These are phyloP conservation scores for Anoncus sp. DNA, from an alignment of 2,888 invertebrate genomes.

Conservation along the genomic window DNA sequence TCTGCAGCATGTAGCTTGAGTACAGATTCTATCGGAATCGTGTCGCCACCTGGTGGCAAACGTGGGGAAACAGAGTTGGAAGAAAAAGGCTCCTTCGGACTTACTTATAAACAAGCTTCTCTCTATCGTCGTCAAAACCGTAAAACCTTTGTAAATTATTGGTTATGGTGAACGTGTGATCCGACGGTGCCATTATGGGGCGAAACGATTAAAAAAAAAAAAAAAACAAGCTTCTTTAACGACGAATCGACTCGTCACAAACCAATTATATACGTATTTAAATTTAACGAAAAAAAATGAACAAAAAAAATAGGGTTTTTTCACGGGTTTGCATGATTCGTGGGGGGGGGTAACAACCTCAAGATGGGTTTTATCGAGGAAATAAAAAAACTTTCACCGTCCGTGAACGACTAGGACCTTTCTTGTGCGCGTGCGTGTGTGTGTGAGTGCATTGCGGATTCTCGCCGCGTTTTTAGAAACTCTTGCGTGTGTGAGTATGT, in stretches of 20 bases:
- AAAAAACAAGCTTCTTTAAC: constrained; percentile 31
- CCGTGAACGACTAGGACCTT: constrained; percentile 59
- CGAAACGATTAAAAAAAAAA: too few relatives aligned
- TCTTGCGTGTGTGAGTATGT: constrained; percentile 54
- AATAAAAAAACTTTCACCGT: constrained; percentile 61
- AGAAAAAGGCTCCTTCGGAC: too few relatives aligned
- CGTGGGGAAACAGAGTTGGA: too few relatives aligned
- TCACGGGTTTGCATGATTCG: too few relatives aligned
- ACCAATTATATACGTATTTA: constrained; percentile 78
- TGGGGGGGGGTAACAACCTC: too few relatives aligned
- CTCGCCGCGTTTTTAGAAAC: constrained; percentile 15
- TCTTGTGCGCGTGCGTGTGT: constrained; percentile 47
- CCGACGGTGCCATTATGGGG: constrained; percentile 52
- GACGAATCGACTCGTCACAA: constrained; percentile 57
- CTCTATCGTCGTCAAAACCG: constrained; percentile 12
- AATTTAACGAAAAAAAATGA: constrained; percentile 26
- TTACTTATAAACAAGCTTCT: too few relatives aligned
- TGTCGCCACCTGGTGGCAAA: too few relatives aligned
- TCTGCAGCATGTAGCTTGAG: too few relatives aligned
- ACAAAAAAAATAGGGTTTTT: constrained; percentile 21
- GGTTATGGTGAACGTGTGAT: constrained; percentile 44
- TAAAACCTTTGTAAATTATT: constrained; percentile 30
- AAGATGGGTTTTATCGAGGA: too few relatives aligned
- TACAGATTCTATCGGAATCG: too few relatives aligned
- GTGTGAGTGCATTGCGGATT: constrained; percentile 19